A percentile compares a stretch with the other conserved stretches of the same genome.
These are phyloP conservation scores for Rhyzopertha dominica DNA, from an alignment of 1,140 invertebrate species.

Conservation along the genomic window DNA sequence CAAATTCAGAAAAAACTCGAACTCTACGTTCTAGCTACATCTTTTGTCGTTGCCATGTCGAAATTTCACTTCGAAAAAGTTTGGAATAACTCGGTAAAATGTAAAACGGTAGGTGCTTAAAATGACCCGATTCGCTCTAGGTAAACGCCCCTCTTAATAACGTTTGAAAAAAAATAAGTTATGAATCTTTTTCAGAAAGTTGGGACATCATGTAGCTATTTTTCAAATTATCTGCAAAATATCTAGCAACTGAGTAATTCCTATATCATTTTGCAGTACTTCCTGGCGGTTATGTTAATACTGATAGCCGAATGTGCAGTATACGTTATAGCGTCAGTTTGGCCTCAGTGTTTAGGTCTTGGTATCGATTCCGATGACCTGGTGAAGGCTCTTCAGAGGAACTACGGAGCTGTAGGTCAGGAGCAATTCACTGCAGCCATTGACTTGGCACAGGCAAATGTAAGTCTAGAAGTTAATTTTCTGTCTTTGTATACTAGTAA, in stretches of 20 bases:
- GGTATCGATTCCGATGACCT: constrained; percentile 61
- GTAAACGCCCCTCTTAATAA: no score
- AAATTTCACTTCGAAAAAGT: no score
- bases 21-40: no score
- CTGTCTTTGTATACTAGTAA: constrained; percentile 1
- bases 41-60: no score
- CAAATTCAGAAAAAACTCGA: no score
- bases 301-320: constrained; percentile 66
- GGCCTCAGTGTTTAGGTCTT: constrained; percentile 71
- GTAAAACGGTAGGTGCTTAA: no score
- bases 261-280: constrained; percentile 58
- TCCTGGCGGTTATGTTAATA: constrained; percentile 63
- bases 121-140: no score
- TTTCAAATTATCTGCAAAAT: constrained; percentile 3
- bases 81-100: no score
- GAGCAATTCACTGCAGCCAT: constrained; percentile 74
- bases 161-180: no score
- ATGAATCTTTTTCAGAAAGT: no score
- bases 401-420: constrained; percentile 68
- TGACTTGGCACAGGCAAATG: constrained; percentile 65
- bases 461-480: constrained; percentile 40
- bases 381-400: constrained; percentile 63
- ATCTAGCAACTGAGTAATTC: constrained; percentile 7
- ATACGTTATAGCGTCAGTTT: constrained; percentile 68
- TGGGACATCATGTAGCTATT: no score